phyloP scores from a whole-genome alignment of 2,797 vertebrate species.

The Coranthus polyacanthus region DNA sequence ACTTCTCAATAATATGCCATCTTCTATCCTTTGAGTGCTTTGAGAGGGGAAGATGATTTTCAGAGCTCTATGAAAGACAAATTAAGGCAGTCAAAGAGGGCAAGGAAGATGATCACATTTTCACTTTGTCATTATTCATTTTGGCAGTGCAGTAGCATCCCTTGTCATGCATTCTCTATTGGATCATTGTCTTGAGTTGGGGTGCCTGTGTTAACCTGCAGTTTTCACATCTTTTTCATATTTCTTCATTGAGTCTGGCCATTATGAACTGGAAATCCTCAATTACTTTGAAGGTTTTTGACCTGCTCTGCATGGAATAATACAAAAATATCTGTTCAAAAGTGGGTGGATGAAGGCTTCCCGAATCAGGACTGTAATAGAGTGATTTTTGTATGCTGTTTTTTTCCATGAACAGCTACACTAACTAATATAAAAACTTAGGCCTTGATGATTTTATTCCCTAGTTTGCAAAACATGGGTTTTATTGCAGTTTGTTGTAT shows the following conservation, averaged over 20 bases:
- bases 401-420: background rate
- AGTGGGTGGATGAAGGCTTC: background rate
- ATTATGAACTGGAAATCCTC: constrained; percentile 37
- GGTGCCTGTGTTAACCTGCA: constrained; percentile 25
- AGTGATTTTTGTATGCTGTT: no score
- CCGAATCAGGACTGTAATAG: no score
- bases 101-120: background rate
- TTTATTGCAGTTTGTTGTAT: background rate
- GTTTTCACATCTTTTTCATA: constrained; percentile 29
- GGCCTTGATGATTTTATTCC: no score
- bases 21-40: background rate
- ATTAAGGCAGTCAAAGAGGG: constrained; percentile 9
- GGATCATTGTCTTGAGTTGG: constrained; percentile 27
- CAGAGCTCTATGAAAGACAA: background rate
- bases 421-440: background rate
- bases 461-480: background rate
- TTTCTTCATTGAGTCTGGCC: constrained; percentile 8
- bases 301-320: background rate
- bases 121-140: constrained; percentile 14
- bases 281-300: constrained; percentile 20
- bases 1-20: background rate
- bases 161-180: constrained; percentile 23
- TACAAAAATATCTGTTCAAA: no score
- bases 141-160: constrained; percentile 9
- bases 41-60: background rate